Evolutionary conservation across 1,140 invertebrate genomes (phyloP), one percentile per base, ranked within the genome.

Genomic region (Dryas iulia): DNA sequence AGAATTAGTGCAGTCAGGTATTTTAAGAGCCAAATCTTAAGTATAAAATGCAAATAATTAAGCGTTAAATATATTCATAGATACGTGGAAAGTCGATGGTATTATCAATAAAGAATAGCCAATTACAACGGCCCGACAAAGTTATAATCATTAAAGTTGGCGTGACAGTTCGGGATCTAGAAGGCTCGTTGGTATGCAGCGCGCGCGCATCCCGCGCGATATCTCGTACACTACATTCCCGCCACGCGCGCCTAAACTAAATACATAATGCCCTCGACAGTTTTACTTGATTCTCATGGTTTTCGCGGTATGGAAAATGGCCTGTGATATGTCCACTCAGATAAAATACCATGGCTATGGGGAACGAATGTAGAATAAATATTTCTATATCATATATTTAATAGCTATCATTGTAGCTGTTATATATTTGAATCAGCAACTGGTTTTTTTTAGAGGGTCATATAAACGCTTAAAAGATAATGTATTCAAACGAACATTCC

Each of bases 201-300:
- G 47, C 69, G 58, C 57, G 57, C 66, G 58, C 66, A 66, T 54
- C 59, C 64, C 69, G 53, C 35, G 47, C 59, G 63, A 71, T 69
- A 69, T 76, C 61, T 69, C 69, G 65, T 31, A n/a, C 65, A 52
- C 64, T 65, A 62, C 67, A 69, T 69, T 70, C 65, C 39, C 63
- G 57, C 65, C 59, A 58, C 72, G 66, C 68, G 66, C 62, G 58
- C 25, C 59, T 76, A 72, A 72, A 78, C 73, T 76, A 78, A 73
- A 78, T 78, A 74, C 71, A 78, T 76, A 78, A 78, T 78, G 67
- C 31, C 30, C 66, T 67, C 70, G 59, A 71, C 65, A 60, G 63
- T 67, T 71, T 62, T 65, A 64, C 60, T 65, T 30, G 60, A 63
- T 77, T 77, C 76, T 73, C 73, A 72, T 70, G 73, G 60, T 26